Evolutionary conservation across 1,140 invertebrate species (phyloP).

Genomic region (Platyura marginata): DNA sequence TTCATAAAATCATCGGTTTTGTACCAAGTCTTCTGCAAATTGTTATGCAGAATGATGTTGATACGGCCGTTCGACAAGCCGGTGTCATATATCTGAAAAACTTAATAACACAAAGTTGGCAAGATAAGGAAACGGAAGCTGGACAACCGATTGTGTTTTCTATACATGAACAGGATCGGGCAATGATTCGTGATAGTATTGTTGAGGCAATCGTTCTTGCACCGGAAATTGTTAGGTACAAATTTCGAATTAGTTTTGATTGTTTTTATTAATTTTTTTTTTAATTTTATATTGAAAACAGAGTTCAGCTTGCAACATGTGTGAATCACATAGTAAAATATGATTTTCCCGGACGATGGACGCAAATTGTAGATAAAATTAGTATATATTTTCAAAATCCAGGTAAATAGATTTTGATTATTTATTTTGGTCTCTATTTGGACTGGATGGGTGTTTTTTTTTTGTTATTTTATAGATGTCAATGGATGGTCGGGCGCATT

Average conservation of each 20-base stretch:
- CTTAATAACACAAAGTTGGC: constrained; percentile 76
- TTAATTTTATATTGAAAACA: no score
- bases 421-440: constrained; percentile 15
- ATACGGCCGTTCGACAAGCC: constrained; percentile 87
- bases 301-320: constrained; percentile 79
- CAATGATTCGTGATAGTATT: constrained; percentile 79
- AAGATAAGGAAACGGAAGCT: constrained; percentile 60
- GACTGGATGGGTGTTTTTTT: constrained; percentile 62
- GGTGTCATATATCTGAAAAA: constrained; percentile 96
- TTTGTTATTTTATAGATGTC: constrained; percentile 33
- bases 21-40: constrained; percentile 82
- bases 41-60: constrained; percentile 73
- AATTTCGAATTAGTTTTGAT: constrained; percentile 1
- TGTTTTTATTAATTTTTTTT: background rate
- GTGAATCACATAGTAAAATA: constrained; percentile 84
- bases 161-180: constrained; percentile 91
- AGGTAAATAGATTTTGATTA: constrained; percentile 2
- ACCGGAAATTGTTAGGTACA: constrained; percentile 68
- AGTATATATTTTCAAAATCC: constrained; percentile 37
- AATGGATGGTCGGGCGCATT: constrained; percentile 82
- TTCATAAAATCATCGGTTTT: constrained; percentile 93
- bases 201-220: constrained; percentile 89
- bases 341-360: constrained; percentile 93
- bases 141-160: constrained; percentile 61
- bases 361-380: constrained; percentile 90